Evolutionary conservation across 2,888 invertebrate genomes (phyloP).

Genomic region (Morinoia aosen): DNA sequence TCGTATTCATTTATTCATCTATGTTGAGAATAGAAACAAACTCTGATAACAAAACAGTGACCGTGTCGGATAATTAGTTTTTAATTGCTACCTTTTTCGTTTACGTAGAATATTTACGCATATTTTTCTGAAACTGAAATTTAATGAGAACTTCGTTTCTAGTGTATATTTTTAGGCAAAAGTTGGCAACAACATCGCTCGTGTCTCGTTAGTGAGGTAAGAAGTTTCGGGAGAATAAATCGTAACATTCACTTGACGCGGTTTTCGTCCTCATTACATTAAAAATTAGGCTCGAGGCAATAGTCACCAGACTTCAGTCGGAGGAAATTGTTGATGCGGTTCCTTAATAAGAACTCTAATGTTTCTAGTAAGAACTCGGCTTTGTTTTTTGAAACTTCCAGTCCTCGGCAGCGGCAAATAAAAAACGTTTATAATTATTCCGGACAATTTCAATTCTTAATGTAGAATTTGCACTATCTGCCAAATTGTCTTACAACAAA

Average conservation of each 20-base stretch:
- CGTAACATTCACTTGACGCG: not conserved
- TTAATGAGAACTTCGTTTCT: not conserved
- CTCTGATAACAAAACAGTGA: not conserved
- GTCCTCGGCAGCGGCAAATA: not conserved
- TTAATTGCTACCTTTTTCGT: not conserved
- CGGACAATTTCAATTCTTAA: no score
- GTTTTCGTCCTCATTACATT: not conserved
- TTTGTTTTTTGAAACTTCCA: not conserved
- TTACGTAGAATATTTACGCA: no score
- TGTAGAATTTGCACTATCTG: no score
- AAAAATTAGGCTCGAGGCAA: not conserved
- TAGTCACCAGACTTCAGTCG: no score
- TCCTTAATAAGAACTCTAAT: not conserved
- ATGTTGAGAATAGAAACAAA: not conserved
- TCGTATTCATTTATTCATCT: not conserved
- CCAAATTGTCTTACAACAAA: no score
- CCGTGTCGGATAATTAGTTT: not conserved
- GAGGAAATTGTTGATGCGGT: no score
- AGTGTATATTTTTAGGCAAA: not conserved
- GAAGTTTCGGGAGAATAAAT: not conserved
- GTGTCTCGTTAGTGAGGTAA: not conserved
- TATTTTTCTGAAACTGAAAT: not conserved
- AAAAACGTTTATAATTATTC: no score
- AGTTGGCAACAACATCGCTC: not conserved
- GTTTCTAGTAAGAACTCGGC: not conserved